Evolutionary conservation across 2,797 vertebrate genomes (phyloP).

Genomic region (Sciurus vulgaris): DNA sequence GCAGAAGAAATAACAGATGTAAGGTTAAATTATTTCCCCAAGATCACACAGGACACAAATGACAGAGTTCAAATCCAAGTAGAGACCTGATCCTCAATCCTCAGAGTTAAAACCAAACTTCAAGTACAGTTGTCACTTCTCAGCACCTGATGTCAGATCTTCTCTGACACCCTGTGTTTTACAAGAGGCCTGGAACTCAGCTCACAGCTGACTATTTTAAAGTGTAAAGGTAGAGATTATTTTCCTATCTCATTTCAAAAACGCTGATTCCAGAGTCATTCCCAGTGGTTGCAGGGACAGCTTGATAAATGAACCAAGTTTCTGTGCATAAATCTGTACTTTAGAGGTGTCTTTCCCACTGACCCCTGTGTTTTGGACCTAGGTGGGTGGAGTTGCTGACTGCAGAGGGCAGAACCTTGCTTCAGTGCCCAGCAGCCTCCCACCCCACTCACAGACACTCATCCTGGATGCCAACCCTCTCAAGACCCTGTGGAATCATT

Average conservation of each 20-base stretch:
- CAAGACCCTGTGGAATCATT: constrained; percentile 88
- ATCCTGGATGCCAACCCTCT: constrained; percentile 93
- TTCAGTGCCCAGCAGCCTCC: constrained; percentile 89
- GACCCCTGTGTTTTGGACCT: constrained; percentile 67
- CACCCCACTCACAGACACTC: constrained; percentile 87
- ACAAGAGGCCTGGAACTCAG: constrained; percentile 2
- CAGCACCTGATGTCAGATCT: neutral
- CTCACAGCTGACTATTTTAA: neutral
- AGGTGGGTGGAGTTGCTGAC: constrained; percentile 89
- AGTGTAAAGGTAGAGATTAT: neutral
- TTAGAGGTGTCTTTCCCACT: neutral
- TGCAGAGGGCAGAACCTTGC: constrained; percentile 89
- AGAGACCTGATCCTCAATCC: neutral
- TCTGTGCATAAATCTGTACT: neutral
- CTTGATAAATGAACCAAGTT: neutral
- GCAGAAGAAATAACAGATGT: neutral
- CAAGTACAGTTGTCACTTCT: neutral
- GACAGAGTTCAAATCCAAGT: constrained; percentile 17
- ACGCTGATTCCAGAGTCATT: neutral
- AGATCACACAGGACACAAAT: neutral
- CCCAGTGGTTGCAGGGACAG: neutral
- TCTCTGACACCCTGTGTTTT: neutral
- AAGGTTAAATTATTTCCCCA: constrained; percentile 39
- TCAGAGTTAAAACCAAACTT: neutral
- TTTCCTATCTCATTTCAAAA: neutral